These are phyloP conservation scores for Iguana delicatissima DNA, from an alignment of 2,797 vertebrate genomes.

Conservation along the genomic window DNA sequence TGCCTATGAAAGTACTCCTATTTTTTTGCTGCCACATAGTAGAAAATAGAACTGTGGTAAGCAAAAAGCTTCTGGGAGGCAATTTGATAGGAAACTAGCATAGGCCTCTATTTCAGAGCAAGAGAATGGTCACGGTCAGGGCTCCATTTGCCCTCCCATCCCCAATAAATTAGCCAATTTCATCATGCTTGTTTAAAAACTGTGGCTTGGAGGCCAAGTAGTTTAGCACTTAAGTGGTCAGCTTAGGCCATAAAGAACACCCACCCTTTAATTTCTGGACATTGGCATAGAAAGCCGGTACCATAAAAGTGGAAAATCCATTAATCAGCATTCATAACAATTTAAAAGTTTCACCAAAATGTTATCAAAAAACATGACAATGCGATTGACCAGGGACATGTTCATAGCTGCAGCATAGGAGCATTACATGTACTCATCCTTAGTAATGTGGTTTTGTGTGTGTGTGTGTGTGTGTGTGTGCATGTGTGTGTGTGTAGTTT, in stretches of 20 bases:
- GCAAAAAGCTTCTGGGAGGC: not conserved
- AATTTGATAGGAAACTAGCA: not conserved
- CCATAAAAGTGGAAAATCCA: not conserved
- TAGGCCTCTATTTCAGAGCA: not conserved
- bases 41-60: not conserved
- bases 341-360: not conserved
- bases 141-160: not conserved
- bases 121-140: not conserved
- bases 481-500: not conserved
- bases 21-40: not conserved
- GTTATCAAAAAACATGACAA: not conserved
- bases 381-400: not conserved
- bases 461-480: not conserved
- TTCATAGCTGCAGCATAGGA: not conserved
- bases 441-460: not conserved
- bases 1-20: no score
- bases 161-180: not conserved
- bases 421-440: not conserved
- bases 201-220: not conserved
- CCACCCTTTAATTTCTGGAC: not conserved
- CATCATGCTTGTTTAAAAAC: not conserved
- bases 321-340: not conserved
- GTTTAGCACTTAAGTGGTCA: not conserved
- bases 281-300: not conserved
- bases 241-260: no score